Evolutionary conservation across 2,888 invertebrate species (phyloP).

Genomic region (Synanthedon tipuliformis): DNA sequence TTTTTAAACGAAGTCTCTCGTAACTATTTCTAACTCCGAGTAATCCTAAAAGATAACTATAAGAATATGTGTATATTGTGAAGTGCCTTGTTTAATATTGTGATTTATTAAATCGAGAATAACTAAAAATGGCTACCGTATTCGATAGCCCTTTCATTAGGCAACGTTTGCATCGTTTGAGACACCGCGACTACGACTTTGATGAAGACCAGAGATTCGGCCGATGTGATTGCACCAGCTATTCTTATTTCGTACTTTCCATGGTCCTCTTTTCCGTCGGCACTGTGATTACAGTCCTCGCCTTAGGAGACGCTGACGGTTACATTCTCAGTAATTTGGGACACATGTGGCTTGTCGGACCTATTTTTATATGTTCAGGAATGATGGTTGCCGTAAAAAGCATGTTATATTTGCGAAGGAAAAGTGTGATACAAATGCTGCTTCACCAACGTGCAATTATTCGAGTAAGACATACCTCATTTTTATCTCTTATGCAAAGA

Average conservation of each 20-base stretch:
- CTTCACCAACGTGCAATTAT: constrained; percentile 73
- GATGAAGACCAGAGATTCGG: constrained; percentile 73
- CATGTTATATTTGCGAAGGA: constrained; percentile 73
- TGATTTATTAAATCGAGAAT: not conserved
- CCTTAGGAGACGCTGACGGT: constrained; percentile 72
- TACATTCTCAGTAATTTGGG: constrained; percentile 72
- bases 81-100: not conserved
- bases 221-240: constrained; percentile 75
- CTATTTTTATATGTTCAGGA: constrained; percentile 76
- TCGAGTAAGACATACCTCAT: constrained; percentile 48
- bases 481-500: too few relatives aligned
- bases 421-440: constrained; percentile 75
- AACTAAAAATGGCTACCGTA: constrained; percentile 69
- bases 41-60: not conserved
- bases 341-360: constrained; percentile 77
- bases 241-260: constrained; percentile 73
- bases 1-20: too few relatives aligned
- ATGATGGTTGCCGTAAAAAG: constrained; percentile 78
- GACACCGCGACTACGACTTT: constrained; percentile 70
- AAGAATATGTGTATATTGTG: not conserved
- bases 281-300: constrained; percentile 73
- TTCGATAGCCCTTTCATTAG: constrained; percentile 73
- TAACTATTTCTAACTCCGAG: too few relatives aligned
- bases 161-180: constrained; percentile 70
- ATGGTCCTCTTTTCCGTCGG: constrained; percentile 74